Percentiles rank a stretch among this genome's conserved stretches.
Conservation (phyloP, 2,113 vertebrate genomes). For the Tragulus kanchil region DNA sequence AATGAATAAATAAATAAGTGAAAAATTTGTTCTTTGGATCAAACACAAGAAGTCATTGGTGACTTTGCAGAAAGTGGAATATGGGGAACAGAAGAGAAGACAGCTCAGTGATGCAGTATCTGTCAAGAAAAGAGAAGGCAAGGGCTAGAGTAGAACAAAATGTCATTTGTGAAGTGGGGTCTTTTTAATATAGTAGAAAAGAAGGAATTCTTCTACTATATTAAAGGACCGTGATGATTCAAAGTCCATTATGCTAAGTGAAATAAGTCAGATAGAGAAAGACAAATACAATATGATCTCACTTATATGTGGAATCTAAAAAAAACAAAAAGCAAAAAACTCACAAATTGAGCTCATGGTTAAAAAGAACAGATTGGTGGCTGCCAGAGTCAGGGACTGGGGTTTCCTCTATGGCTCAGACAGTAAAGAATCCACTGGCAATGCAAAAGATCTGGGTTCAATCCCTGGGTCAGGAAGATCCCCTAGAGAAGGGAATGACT, state of each 20-base stretch:
- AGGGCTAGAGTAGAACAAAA: not conserved
- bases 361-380: not conserved
- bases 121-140: constrained; percentile 7
- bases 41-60: not conserved
- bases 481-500: too few relatives aligned
- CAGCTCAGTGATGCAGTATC: not conserved
- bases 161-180: not conserved
- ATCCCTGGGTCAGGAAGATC: too few relatives aligned
- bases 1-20: not conserved
- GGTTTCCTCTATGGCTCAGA: too few relatives aligned
- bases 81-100: not conserved
- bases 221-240: not conserved
- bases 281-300: not conserved
- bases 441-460: too few relatives aligned
- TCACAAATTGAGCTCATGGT: not conserved
- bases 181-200: not conserved
- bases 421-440: too few relatives aligned
- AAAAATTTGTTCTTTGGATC: not conserved
- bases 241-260: not conserved
- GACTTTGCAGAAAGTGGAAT: not conserved
- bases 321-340: not conserved
- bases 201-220: not conserved
- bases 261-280: not conserved
- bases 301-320: not conserved
- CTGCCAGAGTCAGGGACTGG: not conserved